Evolutionary conservation across 1,140 invertebrate genomes (phyloP).

Genomic region (Drosophila jambulina): DNA sequence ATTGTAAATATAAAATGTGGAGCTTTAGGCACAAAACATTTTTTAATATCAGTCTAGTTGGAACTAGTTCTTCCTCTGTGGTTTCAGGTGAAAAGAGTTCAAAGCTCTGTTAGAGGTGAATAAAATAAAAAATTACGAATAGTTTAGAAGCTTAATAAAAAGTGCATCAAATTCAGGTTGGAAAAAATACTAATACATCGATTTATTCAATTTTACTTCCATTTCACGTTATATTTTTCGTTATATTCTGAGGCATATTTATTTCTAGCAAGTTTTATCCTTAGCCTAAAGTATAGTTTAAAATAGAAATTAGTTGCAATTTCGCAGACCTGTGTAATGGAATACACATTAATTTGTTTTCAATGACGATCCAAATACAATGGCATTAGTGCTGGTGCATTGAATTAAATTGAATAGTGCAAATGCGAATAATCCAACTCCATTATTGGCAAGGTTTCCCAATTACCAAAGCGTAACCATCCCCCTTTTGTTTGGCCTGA

Average conservation of each 20-base stretch:
- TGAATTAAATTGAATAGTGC: conserved; percentile 24
- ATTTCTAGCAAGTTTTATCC: no score
- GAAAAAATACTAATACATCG: no score
- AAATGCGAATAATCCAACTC: conserved; percentile 6
- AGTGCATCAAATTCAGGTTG: no score
- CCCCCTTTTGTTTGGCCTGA: not conserved
- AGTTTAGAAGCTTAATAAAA: not conserved
- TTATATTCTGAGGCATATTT: no score
- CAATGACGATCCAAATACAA: conserved; percentile 7
- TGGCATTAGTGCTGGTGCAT: conserved; percentile 13
- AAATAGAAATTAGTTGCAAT: no score
- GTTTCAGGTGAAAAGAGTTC: not conserved
- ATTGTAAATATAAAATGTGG: not conserved
- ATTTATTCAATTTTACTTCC: no score
- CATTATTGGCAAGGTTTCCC: conserved; percentile 14
- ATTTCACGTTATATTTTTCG: no score
- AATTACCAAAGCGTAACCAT: conserved; percentile 1
- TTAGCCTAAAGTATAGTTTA: no score
- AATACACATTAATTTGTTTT: conserved; percentile 2
- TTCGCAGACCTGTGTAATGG: not conserved
- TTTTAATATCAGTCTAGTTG: not conserved
- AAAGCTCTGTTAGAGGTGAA: not conserved
- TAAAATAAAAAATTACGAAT: not conserved
- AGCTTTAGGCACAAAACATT: not conserved
- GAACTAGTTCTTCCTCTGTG: not conserved